These are phyloP conservation scores for Hydropsyche tenuis DNA, from an alignment of 1,140 invertebrate species.

Conservation along the genomic window DNA sequence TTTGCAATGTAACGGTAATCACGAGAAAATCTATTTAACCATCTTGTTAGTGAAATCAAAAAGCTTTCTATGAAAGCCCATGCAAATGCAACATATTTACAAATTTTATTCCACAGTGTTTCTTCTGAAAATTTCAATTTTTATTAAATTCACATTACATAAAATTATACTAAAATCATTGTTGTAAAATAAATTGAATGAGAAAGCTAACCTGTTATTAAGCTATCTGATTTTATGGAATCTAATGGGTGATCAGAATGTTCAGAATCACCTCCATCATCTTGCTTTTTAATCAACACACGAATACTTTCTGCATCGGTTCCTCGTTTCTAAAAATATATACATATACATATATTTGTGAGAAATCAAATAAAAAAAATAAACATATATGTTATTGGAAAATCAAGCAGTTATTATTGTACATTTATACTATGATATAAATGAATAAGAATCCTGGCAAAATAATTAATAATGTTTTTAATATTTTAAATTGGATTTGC, in stretches of 20 bases:
- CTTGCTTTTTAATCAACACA: constrained; percentile 35
- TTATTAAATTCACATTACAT: background rate
- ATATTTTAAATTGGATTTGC: no score
- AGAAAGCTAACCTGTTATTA: constrained; percentile 37
- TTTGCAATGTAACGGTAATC: constrained; percentile 93
- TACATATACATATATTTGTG: background rate
- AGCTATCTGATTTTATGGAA: constrained; percentile 43
- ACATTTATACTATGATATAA: no score
- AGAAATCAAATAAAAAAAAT: no score
- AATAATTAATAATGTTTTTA: no score
- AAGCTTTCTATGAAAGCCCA: constrained; percentile 79
- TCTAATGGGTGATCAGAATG: constrained; percentile 43
- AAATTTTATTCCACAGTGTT: constrained; percentile 50
- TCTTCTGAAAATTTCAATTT: constrained; percentile 52
- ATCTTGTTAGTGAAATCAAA: constrained; percentile 85
- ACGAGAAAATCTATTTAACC: constrained; percentile 85
- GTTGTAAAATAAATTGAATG: background rate
- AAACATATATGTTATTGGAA: no score
- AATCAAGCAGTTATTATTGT: no score
- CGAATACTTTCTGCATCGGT: constrained; percentile 32
- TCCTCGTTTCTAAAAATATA: constrained; percentile 40
- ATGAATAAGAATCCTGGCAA: no score
- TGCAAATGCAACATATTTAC: constrained; percentile 48
- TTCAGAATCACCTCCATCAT: constrained; percentile 41
- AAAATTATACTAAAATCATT: background rate